Evolutionary conservation across 1,140 invertebrate species (phyloP).

Genomic region (Hyposmocoma kahamanoa): DNA sequence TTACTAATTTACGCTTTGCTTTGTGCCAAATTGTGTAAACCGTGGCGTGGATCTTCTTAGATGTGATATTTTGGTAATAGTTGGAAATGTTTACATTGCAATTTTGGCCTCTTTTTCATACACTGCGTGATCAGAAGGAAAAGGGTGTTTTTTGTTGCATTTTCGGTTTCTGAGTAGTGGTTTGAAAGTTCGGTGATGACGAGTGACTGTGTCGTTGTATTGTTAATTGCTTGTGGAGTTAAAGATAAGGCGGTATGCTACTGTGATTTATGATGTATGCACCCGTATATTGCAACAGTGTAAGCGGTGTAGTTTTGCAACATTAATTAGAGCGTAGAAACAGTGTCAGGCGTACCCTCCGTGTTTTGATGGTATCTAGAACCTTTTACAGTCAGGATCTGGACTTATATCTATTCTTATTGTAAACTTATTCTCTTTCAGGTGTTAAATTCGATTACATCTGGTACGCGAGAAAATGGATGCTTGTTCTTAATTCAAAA

Average conservation of each 20-base stretch:
- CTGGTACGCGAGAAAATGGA: constrained; percentile 24
- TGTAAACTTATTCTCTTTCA: constrained; percentile 17
- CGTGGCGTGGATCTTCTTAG: constrained; percentile 8
- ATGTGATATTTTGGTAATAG: constrained; percentile 23
- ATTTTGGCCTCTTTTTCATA: constrained; percentile 26
- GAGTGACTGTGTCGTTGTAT: constrained; percentile 43
- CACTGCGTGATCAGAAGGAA: constrained; percentile 53
- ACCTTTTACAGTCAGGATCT: neutral
- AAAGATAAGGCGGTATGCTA: no score
- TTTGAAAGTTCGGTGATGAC: constrained; percentile 37
- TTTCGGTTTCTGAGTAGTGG: constrained; percentile 33
- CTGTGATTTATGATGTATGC: no score
- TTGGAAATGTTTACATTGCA: constrained; percentile 60
- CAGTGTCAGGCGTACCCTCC: constrained; percentile 45
- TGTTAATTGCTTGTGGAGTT: constrained; percentile 40
- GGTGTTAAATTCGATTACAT: constrained; percentile 17
- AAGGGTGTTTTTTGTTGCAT: constrained; percentile 51
- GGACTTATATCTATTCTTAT: neutral
- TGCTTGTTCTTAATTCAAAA: constrained; percentile 18
- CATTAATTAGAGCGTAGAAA: constrained; percentile 67
- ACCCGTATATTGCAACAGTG: constrained; percentile 52
- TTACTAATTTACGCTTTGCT: constrained; percentile 21
- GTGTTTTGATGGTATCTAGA: constrained; percentile 1
- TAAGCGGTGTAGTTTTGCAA: constrained; percentile 63
- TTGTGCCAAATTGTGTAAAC: constrained; percentile 14